These are phyloP conservation scores for Passer domesticus DNA, from an alignment of 2,113 vertebrate genomes.

Conservation along the genomic window DNA sequence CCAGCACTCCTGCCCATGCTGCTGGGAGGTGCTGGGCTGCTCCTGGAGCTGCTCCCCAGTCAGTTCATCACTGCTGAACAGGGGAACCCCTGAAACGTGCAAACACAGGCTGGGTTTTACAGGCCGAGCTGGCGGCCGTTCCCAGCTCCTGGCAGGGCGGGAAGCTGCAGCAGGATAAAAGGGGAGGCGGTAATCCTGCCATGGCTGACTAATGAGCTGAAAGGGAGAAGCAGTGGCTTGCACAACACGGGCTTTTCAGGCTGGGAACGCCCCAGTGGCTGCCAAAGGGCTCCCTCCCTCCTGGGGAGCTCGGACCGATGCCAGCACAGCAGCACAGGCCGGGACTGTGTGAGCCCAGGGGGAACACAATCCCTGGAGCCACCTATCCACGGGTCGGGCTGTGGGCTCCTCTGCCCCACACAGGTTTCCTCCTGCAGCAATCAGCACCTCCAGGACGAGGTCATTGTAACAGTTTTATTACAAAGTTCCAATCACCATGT, in stretches of 20 bases:
- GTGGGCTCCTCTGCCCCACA: neutral
- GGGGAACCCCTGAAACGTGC: rapidly evolving
- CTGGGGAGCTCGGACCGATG: neutral
- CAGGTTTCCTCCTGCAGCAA: neutral
- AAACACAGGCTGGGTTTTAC: neutral
- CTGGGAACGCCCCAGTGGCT: neutral
- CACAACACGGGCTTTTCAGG: neutral
- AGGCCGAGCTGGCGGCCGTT: rapidly evolving
- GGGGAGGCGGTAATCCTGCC: neutral
- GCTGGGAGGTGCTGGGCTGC: neutral
- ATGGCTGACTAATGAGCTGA: neutral
- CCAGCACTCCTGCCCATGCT: rapidly evolving
- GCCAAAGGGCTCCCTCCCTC: neutral
- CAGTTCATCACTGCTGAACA: neutral
- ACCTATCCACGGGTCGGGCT: neutral
- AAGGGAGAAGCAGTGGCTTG: neutral
- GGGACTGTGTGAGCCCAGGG: neutral
- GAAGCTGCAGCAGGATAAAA: neutral
- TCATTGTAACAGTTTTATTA: slow-evolving; percentile 66
- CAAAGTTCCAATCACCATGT: slow-evolving; percentile 74
- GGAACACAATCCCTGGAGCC: neutral
- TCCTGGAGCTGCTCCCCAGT: neutral
- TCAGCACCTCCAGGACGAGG: neutral
- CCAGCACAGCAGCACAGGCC: neutral
- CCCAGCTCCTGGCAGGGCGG: neutral